Evolutionary conservation across 2,113 vertebrate species (phyloP).

Genomic region (Pelobates fuscus): DNA sequence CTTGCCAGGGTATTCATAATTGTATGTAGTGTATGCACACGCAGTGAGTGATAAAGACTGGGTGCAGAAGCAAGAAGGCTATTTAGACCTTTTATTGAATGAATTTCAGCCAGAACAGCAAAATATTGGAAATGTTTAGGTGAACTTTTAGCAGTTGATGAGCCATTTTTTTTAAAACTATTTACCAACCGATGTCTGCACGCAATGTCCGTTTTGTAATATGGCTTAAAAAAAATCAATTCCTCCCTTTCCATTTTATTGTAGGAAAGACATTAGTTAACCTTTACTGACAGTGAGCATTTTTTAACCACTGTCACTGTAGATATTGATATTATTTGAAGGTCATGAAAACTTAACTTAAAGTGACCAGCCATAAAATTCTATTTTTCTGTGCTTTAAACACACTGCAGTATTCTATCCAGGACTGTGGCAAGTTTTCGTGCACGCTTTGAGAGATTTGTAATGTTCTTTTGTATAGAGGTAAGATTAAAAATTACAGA

Average conservation of each 20-base stretch:
- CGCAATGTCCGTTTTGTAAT: background rate
- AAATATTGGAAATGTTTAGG: background rate
- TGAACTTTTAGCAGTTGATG: background rate
- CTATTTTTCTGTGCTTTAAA: too few relatives aligned
- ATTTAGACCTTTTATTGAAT: background rate
- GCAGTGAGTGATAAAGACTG: background rate
- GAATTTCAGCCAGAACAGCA: background rate
- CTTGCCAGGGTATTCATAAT: slow-evolving; percentile 31
- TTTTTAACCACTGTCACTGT: background rate
- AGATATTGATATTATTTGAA: background rate
- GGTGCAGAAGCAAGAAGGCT: background rate
- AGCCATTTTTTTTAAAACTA: background rate
- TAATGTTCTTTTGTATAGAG: too few relatives aligned
- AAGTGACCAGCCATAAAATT: background rate
- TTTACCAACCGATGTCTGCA: background rate
- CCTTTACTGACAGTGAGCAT: background rate
- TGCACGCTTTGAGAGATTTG: too few relatives aligned
- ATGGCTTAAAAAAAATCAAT: too few relatives aligned
- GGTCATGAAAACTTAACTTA: background rate
- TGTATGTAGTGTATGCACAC: slow-evolving; percentile 8
- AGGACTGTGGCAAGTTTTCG: too few relatives aligned
- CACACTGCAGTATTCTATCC: too few relatives aligned
- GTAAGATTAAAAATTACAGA: too few relatives aligned
- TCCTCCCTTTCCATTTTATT: background rate
- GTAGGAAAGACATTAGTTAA: background rate